Conservation (phyloP, 2,797 vertebrate species). For the Synanceia verrucosa region DNA sequence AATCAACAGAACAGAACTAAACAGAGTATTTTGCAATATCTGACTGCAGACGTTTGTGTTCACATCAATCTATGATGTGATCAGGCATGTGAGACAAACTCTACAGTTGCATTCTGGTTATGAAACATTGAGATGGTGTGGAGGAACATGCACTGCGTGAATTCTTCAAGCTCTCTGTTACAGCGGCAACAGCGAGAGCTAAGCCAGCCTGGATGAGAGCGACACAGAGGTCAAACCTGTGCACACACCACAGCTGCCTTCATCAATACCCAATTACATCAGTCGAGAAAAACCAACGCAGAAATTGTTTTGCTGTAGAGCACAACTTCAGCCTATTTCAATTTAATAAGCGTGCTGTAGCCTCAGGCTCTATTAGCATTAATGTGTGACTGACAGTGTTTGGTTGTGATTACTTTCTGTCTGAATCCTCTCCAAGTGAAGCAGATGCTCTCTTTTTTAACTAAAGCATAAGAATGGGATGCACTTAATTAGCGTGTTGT, state of each 20-base stretch:
- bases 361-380: constrained; percentile 40
- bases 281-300: background rate
- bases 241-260: background rate
- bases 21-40: background rate
- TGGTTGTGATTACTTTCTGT: constrained; percentile 18
- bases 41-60: background rate
- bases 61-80: background rate
- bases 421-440: constrained; percentile 10
- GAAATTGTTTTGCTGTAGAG: constrained; percentile 8
- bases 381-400: constrained; percentile 29
- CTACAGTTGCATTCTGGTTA: background rate
- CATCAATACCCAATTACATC: constrained; percentile 6
- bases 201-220: background rate
- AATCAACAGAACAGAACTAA: background rate
- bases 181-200: background rate
- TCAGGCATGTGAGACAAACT: background rate
- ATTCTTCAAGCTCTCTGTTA: background rate
- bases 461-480: constrained; percentile 9
- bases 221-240: background rate
- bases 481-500: constrained; percentile 6
- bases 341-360: constrained; percentile 31
- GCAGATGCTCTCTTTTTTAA: constrained; percentile 5
- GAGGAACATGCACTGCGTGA: background rate
- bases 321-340: constrained; percentile 21
- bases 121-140: background rate